Conservation (phyloP, 1,140 invertebrate species). For the Trichonephila inaurata region DNA sequence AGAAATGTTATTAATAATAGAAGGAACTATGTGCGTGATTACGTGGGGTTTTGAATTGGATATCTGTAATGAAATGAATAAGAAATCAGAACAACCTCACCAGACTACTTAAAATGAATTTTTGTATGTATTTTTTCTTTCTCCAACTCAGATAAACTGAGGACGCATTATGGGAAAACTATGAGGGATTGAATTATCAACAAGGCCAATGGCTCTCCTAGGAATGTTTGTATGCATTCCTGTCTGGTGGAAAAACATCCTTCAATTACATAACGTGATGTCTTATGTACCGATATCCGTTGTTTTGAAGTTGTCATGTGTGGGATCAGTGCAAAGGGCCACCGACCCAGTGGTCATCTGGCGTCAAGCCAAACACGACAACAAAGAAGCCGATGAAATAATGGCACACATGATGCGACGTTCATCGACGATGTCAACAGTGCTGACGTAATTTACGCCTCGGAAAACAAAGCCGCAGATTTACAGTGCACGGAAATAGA, state of each 20-base stretch:
- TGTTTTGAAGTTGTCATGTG: constrained; percentile 2
- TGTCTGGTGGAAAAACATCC: neutral
- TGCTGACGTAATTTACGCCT: constrained; percentile 35
- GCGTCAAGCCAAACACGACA: neutral
- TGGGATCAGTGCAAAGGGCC: neutral
- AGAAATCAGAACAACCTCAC: too few species aligned
- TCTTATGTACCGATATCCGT: neutral
- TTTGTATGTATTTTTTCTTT: too few species aligned
- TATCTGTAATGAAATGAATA: too few species aligned
- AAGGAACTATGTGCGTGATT: too few species aligned
- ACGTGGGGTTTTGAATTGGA: too few species aligned
- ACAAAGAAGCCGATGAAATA: constrained; percentile 30
- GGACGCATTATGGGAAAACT: too few species aligned
- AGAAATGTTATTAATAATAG: too few species aligned
- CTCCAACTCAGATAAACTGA: too few species aligned
- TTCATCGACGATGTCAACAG: constrained; percentile 29
- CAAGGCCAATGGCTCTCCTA: too few species aligned
- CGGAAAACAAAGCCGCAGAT: constrained; percentile 44
- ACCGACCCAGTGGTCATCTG: constrained; percentile 40
- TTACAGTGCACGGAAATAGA: constrained; percentile 39
- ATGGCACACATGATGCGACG: constrained; percentile 15
- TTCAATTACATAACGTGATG: neutral
- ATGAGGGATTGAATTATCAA: too few species aligned
- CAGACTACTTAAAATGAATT: too few species aligned
- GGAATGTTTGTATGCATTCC: neutral